Evolutionary conservation across 1,140 invertebrate genomes (phyloP), one percentile per base, ranked within the genome.

Genomic region (Lepidurus arcticus): DNA sequence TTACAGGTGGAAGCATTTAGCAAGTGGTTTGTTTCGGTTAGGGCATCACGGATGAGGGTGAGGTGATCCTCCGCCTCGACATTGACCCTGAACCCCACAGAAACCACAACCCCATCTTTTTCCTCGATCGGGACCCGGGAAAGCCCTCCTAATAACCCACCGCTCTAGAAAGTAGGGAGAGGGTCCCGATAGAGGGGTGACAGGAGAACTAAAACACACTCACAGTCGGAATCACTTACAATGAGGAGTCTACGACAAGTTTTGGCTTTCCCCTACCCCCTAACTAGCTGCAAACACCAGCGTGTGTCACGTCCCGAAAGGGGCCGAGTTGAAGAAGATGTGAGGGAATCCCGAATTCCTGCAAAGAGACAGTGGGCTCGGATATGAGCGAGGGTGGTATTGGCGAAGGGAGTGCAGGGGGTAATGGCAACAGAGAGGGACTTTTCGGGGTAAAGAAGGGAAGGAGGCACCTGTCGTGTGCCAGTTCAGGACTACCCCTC

Each of bases 111-210:
- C 53, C 53, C 21, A n/a, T 65, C 21, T 47, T 65, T 65, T 65
- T 21, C 53, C 53, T 65, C 53, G n/a, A 65, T 65, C 6, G 13
- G 21, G 53, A 65, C 21, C 53, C 53, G 16, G 53, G 53, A 65
- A 13, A 16, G 16, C 53, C 53, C 53, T 21, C 21, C 53, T n/a
- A 65, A 21, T 65, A 34, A 34, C 34, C 34, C 4, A 34, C 34
- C 53, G 16, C n/a, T 21, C 53, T 21, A 65, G 53, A 65, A 65
- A 74, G 26, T 44, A 44, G 75, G 77, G 80, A 21, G 8, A 42
- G 53, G 74, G 53, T n/a, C 73, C 73, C 43, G 16, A 44, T 76
- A 11, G 78, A 53, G 42, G 78, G 42, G 75, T 45, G 73, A 43
- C 73, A 47, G 78, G 74, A 74, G 79, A 73, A 76, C 24, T 65